phyloP scores from a whole-genome alignment of 2,113 vertebrate genomes.

The Onychostoma macrolepis region DNA sequence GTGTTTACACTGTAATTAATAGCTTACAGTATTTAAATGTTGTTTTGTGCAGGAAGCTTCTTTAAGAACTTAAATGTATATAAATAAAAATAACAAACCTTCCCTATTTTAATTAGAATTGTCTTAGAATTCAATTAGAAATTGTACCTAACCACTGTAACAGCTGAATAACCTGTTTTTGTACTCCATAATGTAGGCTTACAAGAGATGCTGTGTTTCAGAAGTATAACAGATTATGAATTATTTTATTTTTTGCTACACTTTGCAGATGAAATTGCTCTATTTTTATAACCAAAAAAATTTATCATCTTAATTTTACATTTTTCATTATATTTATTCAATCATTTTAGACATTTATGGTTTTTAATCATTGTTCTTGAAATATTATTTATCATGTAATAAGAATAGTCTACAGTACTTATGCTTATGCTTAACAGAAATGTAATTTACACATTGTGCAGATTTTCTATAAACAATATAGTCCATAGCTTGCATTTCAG shows the following conservation, averaged over 20 bases:
- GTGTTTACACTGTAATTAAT: neutral
- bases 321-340: slow-evolving; percentile 26
- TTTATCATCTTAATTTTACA: neutral
- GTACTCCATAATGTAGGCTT: neutral
- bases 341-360: neutral
- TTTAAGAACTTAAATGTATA: neutral
- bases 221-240: neutral
- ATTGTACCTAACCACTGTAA: neutral
- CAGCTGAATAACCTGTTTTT: neutral
- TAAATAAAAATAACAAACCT: neutral
- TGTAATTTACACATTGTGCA: neutral
- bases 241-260: neutral
- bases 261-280: neutral
- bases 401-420: neutral
- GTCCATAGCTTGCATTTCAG: neutral
- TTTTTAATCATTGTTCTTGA: neutral
- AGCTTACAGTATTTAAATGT: neutral
- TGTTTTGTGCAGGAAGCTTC: neutral
- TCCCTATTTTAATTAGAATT: neutral
- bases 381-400: neutral
- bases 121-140: neutral
- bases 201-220: neutral
- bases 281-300: neutral
- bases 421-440: neutral
- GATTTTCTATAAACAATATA: neutral